Evolutionary conservation across 2,113 vertebrate species (phyloP), one percentile per base, ranked within the genome.

Genomic region (Atractosteus spatula): DNA sequence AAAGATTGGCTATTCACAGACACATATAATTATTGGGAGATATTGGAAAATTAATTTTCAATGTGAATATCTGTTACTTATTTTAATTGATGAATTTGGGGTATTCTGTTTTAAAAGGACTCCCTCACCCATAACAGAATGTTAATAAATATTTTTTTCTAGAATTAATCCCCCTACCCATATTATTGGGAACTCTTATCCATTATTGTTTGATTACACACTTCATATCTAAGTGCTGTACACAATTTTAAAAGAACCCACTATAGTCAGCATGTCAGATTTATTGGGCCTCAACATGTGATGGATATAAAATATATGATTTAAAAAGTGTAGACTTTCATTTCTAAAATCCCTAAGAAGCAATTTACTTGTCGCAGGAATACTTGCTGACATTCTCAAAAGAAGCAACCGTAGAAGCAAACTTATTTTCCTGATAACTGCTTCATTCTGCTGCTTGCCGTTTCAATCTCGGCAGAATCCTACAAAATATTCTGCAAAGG

Each of bases 301-400:
- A 64, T 64, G 17, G 17, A 64, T 41, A 64, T 16, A 41, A 64
- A 64, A 0, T 64, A 12, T 64, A 64, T 29, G 1, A 64, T 64
- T 64, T 64, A 71, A 69, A 84, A 80, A 75, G 83, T 79, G 81
- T 41, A 64, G 78, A 80, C 80, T 76, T 72, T 3, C 7, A 63
- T 84, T 68, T 85, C 89, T 82, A 82, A 74, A 78, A 76, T 84
- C 74, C 87, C 86, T 86, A 84, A 76, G 81, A 86, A 82, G 82
- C 79, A 86, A 87, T 91, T 90, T 91, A 74, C 72, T 70, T 84
- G 80, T 87, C 85, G 80, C 75, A 84, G 79, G 86, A 78, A 80
- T 64, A 78, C 82, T 73, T 65, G 17, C 65, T 3, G 4, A 68
- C 84, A 72, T 67, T 85, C 17, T 84, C 65, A 79, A 77, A 87